Evolutionary conservation across 2,888 invertebrate species (phyloP).

Genomic region (Leptarthrus brevirostris): DNA sequence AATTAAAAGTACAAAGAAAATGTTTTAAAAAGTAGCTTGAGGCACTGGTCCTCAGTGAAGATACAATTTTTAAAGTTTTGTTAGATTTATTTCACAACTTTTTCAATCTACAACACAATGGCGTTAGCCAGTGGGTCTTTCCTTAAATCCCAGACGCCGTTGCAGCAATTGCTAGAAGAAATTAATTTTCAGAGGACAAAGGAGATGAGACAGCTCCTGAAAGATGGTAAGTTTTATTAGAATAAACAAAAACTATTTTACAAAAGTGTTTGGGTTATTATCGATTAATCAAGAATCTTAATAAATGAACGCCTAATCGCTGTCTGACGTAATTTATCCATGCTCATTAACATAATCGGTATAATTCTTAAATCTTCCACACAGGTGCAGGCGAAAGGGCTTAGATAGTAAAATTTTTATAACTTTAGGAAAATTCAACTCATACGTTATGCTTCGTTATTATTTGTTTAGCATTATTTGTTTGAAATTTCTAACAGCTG

Average conservation of each 20-base stretch:
- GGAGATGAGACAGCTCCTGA: conserved; percentile 88
- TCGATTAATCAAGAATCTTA: not conserved
- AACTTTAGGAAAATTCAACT: too few species aligned
- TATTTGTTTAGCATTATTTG: too few species aligned
- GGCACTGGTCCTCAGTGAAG: too few species aligned
- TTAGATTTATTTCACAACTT: not conserved
- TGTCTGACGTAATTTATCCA: not conserved
- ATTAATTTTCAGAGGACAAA: conserved; percentile 93
- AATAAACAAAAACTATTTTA: not conserved
- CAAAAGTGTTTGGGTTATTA: not conserved
- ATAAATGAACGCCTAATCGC: not conserved
- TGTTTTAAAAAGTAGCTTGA: not conserved
- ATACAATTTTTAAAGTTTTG: too few species aligned
- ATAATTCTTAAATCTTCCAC: too few species aligned
- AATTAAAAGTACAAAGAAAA: conserved; percentile 3
- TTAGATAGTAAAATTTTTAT: too few species aligned
- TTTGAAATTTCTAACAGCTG: too few species aligned
- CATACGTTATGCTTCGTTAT: too few species aligned
- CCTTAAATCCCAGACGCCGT: conserved; percentile 71
- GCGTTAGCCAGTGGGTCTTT: conserved; percentile 60
- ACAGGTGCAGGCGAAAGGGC: too few species aligned
- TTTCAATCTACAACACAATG: conserved; percentile 40
- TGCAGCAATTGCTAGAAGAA: conserved; percentile 89
- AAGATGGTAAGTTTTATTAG: conserved; percentile 75
- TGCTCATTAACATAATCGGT: not conserved